phyloP scores from a whole-genome alignment of 2,888 invertebrate genomes.

The Siphlonurus alternatus region DNA sequence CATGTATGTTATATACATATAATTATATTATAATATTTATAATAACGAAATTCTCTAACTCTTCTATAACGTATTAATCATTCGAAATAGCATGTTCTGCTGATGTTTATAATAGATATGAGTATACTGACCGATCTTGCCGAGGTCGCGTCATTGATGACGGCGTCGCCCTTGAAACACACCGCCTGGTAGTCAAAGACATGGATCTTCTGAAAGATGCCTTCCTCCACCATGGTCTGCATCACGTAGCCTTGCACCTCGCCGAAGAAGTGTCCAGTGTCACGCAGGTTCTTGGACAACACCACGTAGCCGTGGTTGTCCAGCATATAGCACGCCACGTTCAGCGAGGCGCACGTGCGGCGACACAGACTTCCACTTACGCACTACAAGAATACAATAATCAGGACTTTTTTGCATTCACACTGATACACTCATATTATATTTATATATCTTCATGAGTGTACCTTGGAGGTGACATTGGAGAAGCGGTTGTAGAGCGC shows the following conservation, averaged over 20 bases:
- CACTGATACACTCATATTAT: no score
- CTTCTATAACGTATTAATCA: no score
- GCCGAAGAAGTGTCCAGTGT: slow-evolving; percentile 31
- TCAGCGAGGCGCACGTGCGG: slow-evolving; percentile 19
- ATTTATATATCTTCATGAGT: no score
- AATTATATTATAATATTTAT: no score
- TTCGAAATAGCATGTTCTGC: no score
- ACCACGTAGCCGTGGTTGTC: slow-evolving; percentile 34
- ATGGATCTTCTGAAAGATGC: slow-evolving; percentile 23
- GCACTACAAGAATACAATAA: slow-evolving; percentile 6
- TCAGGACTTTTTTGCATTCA: no score
- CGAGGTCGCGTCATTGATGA: background rate
- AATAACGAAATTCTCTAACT: no score
- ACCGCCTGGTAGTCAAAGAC: slow-evolving; percentile 28
- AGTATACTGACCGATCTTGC: background rate
- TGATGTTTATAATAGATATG: no score
- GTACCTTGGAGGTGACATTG: slow-evolving; percentile 21
- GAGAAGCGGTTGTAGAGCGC: slow-evolving; percentile 23
- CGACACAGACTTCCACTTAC: slow-evolving; percentile 13
- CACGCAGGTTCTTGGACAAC: slow-evolving; percentile 23
- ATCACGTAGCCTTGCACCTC: slow-evolving; percentile 28
- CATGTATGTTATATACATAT: background rate
- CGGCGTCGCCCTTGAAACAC: slow-evolving; percentile 17
- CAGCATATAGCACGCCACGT: slow-evolving; percentile 28
- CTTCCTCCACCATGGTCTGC: slow-evolving; percentile 23